These are phyloP conservation scores for Temnothorax curvispinosus DNA, from an alignment of 1,140 invertebrate genomes.

Conservation along the genomic window DNA sequence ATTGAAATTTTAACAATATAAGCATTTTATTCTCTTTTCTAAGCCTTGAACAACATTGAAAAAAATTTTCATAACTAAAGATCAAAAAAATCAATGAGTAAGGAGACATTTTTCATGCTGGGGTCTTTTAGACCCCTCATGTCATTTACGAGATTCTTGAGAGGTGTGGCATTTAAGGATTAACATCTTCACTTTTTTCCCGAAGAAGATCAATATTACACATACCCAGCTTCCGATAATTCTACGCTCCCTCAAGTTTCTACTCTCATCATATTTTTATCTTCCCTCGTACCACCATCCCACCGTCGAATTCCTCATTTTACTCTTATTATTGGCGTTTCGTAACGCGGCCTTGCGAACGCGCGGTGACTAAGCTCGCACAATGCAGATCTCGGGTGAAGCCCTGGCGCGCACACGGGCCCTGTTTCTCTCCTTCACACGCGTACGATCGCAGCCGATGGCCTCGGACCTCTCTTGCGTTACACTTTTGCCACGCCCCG, in stretches of 20 bases:
- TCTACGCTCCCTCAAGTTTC: background rate
- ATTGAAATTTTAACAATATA: no score
- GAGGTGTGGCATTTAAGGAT: no score
- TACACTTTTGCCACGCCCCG: conserved; percentile 85
- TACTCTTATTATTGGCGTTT: conserved; percentile 52
- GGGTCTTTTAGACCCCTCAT: no score
- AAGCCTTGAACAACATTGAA: no score
- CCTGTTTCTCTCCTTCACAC: conserved; percentile 74
- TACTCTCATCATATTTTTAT: background rate
- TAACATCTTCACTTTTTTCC: background rate
- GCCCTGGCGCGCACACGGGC: conserved; percentile 56
- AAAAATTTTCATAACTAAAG: no score
- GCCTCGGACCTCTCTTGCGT: conserved; percentile 82
- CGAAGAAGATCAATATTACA: background rate
- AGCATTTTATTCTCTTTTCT: no score
- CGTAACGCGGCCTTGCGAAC: conserved; percentile 53
- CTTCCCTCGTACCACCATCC: no score
- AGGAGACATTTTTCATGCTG: no score
- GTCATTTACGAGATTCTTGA: no score
- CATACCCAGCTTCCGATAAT: background rate
- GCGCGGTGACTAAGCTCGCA: conserved; percentile 68
- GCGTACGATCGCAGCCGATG: conserved; percentile 68
- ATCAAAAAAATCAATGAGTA: no score
- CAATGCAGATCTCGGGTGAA: conserved; percentile 58
- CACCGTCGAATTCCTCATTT: conserved; percentile 40